Conservation (phyloP, 2,797 vertebrate species). For the Petrocephalus sullivani region DNA sequence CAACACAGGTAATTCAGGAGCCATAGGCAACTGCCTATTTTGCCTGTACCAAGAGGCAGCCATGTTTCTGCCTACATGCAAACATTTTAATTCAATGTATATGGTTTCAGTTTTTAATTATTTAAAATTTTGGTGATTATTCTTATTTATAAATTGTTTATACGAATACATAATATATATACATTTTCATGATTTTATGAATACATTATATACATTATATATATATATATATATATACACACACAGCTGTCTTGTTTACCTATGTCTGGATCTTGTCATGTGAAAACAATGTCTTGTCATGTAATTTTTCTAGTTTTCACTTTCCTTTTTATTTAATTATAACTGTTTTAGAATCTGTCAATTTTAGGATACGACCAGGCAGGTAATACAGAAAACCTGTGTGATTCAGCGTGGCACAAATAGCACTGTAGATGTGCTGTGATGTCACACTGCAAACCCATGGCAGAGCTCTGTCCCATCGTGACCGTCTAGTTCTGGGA, state of each 20-base stretch:
- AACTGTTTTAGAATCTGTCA: not conserved
- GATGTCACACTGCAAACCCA: not conserved
- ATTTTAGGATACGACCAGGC: not conserved
- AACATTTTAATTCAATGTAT: not conserved
- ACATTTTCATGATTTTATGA: not conserved
- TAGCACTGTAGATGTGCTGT: not conserved
- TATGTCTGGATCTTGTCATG: not conserved
- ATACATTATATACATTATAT: too few relatives aligned
- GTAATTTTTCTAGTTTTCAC: not conserved
- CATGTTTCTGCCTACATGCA: not conserved
- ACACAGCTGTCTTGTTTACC: not conserved
- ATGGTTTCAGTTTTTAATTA: not conserved
- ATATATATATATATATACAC: too few relatives aligned
- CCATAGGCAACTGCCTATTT: not conserved
- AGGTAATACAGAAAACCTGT: not conserved
- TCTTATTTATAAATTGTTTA: not conserved
- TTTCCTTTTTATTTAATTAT: not conserved
- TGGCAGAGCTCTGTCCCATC: not conserved
- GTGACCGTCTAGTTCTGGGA: not conserved
- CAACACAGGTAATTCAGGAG: not conserved
- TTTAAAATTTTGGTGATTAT: not conserved
- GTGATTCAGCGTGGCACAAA: not conserved
- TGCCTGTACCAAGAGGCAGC: not conserved
- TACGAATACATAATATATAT: not conserved
- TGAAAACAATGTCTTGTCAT: too few relatives aligned